Evolutionary conservation across 2,113 vertebrate species (phyloP).

Genomic region (Chlamydotis undulata): DNA sequence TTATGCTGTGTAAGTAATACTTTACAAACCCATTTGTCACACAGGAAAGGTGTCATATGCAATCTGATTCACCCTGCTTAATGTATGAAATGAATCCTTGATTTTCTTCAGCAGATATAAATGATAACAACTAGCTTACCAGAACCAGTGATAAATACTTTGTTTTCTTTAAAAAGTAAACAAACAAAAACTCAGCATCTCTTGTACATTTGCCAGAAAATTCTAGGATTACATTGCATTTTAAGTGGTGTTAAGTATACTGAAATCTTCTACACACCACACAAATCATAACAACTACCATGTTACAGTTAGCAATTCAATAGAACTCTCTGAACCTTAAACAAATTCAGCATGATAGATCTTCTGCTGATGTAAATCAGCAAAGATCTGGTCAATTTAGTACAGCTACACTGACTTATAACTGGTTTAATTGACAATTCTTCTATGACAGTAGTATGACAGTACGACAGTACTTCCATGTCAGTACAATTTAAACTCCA

Average conservation of each 20-base stretch:
- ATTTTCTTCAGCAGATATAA: conserved; percentile 3
- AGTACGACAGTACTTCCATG: no score
- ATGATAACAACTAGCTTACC: neutral
- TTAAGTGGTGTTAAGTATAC: neutral
- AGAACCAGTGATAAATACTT: conserved; percentile 5
- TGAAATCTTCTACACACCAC: neutral
- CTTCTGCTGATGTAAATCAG: neutral
- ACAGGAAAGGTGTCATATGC: conserved; percentile 40
- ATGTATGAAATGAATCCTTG: conserved; percentile 50
- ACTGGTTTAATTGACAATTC: neutral
- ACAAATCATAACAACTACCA: neutral
- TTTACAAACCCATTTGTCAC: conserved; percentile 73
- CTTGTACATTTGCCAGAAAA: neutral
- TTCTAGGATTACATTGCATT: neutral
- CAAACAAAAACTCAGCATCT: neutral
- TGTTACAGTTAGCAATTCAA: neutral
- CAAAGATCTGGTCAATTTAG: neutral
- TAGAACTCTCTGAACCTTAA: neutral
- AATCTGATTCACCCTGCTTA: conserved; percentile 59
- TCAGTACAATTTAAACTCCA: neutral
- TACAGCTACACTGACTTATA: neutral
- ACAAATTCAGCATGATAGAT: neutral
- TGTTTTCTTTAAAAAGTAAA: neutral
- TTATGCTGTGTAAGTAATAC: conserved; percentile 45
- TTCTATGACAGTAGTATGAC: neutral